Percentiles rank a stretch among this genome's conserved stretches.
Conservation (phyloP, 2,113 vertebrate genomes). For the Trogon melanurus region DNA sequence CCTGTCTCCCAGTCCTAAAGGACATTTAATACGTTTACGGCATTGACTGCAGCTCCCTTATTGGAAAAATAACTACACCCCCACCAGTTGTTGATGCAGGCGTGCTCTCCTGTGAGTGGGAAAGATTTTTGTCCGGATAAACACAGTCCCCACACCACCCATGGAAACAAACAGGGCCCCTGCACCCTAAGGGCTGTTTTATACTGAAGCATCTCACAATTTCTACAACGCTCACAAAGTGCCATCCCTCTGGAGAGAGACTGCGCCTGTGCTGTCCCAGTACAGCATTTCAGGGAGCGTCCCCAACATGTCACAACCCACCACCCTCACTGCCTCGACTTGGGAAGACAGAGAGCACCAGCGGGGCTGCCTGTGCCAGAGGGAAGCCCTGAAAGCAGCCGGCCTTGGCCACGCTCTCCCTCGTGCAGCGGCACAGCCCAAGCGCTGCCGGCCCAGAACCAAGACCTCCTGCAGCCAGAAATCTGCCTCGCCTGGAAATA, state of each 20-base stretch:
- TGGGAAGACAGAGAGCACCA: not conserved
- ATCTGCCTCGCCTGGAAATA: not conserved
- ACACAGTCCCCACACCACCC: not conserved
- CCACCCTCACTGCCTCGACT: not conserved
- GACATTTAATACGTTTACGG: not conserved
- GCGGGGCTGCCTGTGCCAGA: not conserved
- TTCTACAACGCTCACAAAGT: not conserved
- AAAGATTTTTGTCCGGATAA: not conserved
- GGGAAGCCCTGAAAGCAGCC: not conserved
- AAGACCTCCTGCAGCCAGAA: not conserved
- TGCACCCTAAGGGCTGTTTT: not conserved
- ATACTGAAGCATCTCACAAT: not conserved
- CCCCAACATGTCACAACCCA: not conserved
- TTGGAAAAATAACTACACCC: not conserved
- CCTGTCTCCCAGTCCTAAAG: not conserved
- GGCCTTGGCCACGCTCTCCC: accelerated
- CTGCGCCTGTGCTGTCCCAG: not conserved
- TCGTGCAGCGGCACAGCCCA: not conserved
- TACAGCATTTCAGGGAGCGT: accelerated
- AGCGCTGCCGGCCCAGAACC: not conserved
- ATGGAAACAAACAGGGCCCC: not conserved
- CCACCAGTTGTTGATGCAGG: not conserved
- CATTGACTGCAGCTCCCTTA: not conserved
- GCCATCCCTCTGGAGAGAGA: not conserved
- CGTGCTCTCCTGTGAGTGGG: accelerated